Evolutionary conservation across 2,888 invertebrate genomes (phyloP).

Genomic region (Xanthia togata): DNA sequence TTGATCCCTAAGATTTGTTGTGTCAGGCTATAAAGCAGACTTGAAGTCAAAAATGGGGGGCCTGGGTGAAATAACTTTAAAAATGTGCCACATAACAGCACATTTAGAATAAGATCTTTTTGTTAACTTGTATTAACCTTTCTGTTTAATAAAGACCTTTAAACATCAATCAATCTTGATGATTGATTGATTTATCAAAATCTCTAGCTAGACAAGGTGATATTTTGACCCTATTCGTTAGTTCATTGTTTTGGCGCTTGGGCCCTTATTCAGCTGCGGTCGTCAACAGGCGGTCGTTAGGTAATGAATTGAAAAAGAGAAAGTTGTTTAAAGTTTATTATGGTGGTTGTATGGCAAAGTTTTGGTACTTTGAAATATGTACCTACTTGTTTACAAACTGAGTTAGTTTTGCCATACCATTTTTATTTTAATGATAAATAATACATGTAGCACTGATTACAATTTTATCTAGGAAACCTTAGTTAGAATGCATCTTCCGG

Average conservation of each 20-base stretch:
- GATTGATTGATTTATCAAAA: too few species aligned
- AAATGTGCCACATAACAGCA: too few species aligned
- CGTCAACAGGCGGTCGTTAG: constrained; percentile 2
- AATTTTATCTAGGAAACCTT: not conserved
- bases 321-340: constrained; percentile 37
- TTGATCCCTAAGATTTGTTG: not conserved
- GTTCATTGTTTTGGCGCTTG: not conserved
- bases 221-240: constrained; percentile 10
- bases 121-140: too few species aligned
- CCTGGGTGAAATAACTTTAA: too few species aligned
- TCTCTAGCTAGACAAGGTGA: not conserved
- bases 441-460: not conserved
- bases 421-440: not conserved
- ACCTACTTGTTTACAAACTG: not conserved
- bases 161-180: too few species aligned
- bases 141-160: too few species aligned
- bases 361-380: constrained; percentile 2
- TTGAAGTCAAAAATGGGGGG: too few species aligned
- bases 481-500: not conserved
- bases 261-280: not conserved
- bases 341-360: constrained; percentile 4
- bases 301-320: constrained; percentile 54
- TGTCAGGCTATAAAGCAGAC: too few species aligned
- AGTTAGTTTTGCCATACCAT: not conserved
- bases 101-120: too few species aligned